These are phyloP conservation scores for Marronus borbonicus DNA, from an alignment of 2,888 invertebrate species.

Conservation along the genomic window DNA sequence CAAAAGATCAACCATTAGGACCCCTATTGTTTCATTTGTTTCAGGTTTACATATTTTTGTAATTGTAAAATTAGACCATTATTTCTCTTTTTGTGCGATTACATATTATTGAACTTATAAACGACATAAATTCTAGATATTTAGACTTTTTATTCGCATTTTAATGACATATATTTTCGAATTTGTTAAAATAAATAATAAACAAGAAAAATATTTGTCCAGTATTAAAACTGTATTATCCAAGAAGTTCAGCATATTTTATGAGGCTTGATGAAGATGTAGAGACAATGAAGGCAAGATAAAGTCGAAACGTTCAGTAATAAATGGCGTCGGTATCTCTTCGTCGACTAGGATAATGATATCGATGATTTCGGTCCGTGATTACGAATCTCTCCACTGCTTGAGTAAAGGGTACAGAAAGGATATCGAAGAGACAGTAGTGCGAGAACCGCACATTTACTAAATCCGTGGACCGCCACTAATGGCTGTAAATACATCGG, in stretches of 20 bases:
- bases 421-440: slow-evolving; percentile 16
- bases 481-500: slow-evolving; percentile 52
- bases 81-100: too few relatives aligned
- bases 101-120: too few relatives aligned
- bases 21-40: too few relatives aligned
- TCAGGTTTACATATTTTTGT: too few relatives aligned
- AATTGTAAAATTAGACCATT: too few relatives aligned
- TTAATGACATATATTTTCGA: too few relatives aligned
- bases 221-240: neutral
- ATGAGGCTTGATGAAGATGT: neutral
- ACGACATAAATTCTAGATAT: too few relatives aligned
- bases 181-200: too few relatives aligned
- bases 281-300: neutral
- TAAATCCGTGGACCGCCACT: slow-evolving; percentile 43
- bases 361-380: slow-evolving; percentile 24
- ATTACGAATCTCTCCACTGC: slow-evolving; percentile 17
- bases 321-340: neutral
- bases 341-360: slow-evolving; percentile 16
- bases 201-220: neutral
- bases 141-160: too few relatives aligned
- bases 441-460: slow-evolving; percentile 38
- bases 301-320: neutral
- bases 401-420: slow-evolving; percentile 1
- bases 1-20: too few relatives aligned
- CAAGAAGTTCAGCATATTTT: too few relatives aligned